These are phyloP conservation scores for Cecidostiba fungosa DNA, from an alignment of 2,888 invertebrate genomes.

Conservation along the genomic window DNA sequence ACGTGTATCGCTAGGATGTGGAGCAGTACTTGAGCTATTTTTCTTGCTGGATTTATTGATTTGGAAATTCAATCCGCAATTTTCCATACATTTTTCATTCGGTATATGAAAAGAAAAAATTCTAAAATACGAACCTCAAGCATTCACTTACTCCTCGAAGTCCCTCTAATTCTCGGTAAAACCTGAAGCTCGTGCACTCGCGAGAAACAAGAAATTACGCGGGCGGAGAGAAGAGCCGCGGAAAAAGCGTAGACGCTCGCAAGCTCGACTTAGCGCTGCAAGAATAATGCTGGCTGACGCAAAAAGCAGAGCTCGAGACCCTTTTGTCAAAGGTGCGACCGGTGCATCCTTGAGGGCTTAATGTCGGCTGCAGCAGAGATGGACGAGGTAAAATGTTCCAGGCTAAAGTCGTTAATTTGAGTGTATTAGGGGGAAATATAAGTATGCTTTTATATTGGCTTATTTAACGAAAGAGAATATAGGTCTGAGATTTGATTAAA, in stretches of 20 bases:
- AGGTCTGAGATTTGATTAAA: no score
- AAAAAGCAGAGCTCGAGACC: neutral
- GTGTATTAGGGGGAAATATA: neutral
- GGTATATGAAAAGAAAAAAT: neutral
- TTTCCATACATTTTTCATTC: neutral
- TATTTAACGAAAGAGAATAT: no score
- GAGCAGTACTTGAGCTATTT: neutral
- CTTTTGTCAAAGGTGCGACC: neutral
- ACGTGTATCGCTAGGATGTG: neutral
- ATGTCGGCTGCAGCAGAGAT: neutral
- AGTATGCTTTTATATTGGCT: no score
- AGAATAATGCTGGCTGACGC: neutral
- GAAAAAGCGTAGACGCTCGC: neutral
- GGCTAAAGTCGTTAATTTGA: neutral
- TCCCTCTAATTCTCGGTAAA: neutral
- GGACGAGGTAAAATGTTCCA: neutral
- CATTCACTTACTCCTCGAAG: neutral
- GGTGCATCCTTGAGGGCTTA: neutral
- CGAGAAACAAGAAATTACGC: neutral
- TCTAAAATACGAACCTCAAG: neutral
- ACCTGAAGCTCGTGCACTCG: neutral
- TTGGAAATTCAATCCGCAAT: neutral
- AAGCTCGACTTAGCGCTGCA: neutral
- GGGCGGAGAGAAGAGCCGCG: neutral
- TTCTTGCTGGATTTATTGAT: neutral